Percentiles rank a stretch among this genome's conserved stretches.
Conservation (phyloP, 2,113 vertebrate species). For the Acanthochromis polyacanthus region DNA sequence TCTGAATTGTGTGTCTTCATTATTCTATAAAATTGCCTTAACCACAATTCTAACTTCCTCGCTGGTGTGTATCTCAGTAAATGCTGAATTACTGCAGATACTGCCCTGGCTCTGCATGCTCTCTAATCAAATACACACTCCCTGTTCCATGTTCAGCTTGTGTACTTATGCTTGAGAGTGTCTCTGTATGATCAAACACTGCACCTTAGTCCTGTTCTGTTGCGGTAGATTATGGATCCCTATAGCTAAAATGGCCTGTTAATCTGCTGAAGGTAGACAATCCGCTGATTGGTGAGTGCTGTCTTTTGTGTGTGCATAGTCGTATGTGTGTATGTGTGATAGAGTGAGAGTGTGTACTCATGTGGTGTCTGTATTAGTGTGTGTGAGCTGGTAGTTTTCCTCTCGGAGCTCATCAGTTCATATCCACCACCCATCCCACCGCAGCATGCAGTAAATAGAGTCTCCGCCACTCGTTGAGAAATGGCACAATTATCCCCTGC, state of each 20-base stretch:
- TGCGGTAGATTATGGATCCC: slow-evolving; percentile 69
- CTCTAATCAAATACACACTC: slow-evolving; percentile 65
- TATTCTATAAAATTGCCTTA: background rate
- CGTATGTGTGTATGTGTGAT: slow-evolving; percentile 42
- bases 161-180: slow-evolving; percentile 51
- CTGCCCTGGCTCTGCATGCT: slow-evolving; percentile 36
- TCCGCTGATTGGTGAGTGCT: slow-evolving; percentile 73
- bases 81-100: slow-evolving; percentile 1
- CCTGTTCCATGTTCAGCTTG: slow-evolving; percentile 37
- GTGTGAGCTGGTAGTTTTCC: slow-evolving; percentile 79
- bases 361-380: slow-evolving; percentile 58
- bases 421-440: slow-evolving; percentile 80
- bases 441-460: slow-evolving; percentile 84
- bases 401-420: slow-evolving; percentile 83
- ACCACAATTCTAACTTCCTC: background rate
- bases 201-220: slow-evolving; percentile 53
- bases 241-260: slow-evolving; percentile 74
- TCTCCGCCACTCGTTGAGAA: slow-evolving; percentile 82
- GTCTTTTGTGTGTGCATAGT: background rate
- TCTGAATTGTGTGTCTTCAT: background rate
- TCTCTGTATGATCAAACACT: slow-evolving; percentile 66
- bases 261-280: slow-evolving; percentile 72
- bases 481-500: slow-evolving; percentile 85
- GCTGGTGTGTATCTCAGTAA: slow-evolving; percentile 5
- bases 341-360: slow-evolving; percentile 25